Percentiles rank a stretch among this genome's conserved stretches.
Conservation (phyloP, 1,140 invertebrate species). For the Aporrectodea caliginosa region DNA sequence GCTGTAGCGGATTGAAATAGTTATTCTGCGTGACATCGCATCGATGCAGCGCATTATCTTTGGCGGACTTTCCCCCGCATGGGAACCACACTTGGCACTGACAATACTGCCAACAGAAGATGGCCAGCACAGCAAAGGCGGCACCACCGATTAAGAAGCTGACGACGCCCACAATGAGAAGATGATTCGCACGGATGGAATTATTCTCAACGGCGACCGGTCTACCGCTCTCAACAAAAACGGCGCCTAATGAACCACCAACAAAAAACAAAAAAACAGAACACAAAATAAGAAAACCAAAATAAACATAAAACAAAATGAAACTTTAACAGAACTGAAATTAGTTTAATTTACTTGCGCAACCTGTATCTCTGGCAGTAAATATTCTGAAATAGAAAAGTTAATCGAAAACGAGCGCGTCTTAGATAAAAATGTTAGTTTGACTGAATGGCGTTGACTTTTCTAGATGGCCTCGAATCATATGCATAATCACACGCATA, state of each 20-base stretch:
- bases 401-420: no score
- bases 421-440: no score
- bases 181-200: neutral
- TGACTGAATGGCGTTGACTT: no score
- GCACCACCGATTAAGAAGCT: neutral
- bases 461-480: no score
- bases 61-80: neutral
- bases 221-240: no score
- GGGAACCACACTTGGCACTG: neutral
- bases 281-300: neutral
- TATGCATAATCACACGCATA: no score
- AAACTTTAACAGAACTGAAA: neutral
- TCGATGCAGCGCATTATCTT: neutral
- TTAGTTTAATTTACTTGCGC: no score
- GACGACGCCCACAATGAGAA: neutral
- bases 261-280: neutral
- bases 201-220: no score
- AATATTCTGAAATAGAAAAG: no score
- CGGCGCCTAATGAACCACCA: neutral
- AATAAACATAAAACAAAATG: neutral
- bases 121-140: neutral
- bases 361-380: no score
- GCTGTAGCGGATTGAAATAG: neutral
- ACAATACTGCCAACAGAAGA: neutral
- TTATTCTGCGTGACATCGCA: neutral